Conservation (phyloP, 2,797 vertebrate species). For the Pipistrellus kuhlii region DNA sequence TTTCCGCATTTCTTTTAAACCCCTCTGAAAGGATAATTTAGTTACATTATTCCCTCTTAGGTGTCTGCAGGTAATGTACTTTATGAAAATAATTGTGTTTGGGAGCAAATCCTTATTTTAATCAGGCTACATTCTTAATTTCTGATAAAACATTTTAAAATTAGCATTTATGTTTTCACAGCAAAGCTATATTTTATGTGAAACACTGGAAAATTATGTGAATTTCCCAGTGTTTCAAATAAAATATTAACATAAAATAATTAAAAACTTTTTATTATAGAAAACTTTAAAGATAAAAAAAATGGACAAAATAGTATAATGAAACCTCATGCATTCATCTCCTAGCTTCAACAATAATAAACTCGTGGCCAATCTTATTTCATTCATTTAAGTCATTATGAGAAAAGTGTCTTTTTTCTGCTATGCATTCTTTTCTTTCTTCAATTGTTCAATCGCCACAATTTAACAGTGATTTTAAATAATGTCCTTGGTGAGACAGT, state of each 20-base stretch:
- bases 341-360: neutral
- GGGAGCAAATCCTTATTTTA: constrained; percentile 48
- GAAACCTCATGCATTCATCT: neutral
- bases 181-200: constrained; percentile 19
- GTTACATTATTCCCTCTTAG: neutral
- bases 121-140: constrained; percentile 13
- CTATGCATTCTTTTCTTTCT: neutral
- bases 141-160: neutral
- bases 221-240: neutral
- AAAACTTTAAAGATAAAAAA: constrained; percentile 39
- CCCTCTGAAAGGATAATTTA: neutral
- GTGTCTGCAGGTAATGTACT: neutral
- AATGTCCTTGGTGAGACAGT: neutral
- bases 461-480: neutral
- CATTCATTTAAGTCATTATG: neutral
- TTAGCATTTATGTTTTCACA: neutral
- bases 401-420: constrained; percentile 33
- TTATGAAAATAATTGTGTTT: constrained; percentile 31
- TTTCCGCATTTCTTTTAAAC: constrained; percentile 12
- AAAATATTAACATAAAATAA: neutral
- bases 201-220: constrained; percentile 32
- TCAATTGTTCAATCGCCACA: neutral
- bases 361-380: constrained; percentile 8
- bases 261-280: neutral
- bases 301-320: neutral